These are phyloP conservation scores for Nycticebus coucang DNA, from an alignment of 2,113 vertebrate species.

Conservation along the genomic window DNA sequence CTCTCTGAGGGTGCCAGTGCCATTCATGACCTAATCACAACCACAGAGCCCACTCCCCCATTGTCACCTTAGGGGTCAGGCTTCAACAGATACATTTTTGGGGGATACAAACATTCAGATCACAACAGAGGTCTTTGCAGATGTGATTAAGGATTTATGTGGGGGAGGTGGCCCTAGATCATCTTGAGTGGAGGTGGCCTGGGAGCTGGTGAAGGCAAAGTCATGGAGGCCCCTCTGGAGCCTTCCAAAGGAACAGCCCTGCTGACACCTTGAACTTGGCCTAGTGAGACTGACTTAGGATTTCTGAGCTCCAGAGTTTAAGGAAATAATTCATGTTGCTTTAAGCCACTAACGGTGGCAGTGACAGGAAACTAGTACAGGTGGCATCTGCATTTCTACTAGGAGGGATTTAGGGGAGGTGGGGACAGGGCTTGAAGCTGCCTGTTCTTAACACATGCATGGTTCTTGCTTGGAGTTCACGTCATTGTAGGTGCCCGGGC, in stretches of 20 bases:
- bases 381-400: not conserved
- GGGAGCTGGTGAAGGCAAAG: not conserved
- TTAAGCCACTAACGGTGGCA: not conserved
- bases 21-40: not conserved
- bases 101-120: not conserved
- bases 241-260: too few relatives aligned
- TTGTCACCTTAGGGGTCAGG: not conserved
- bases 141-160: not conserved
- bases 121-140: not conserved
- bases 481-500: not conserved
- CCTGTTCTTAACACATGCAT: not conserved
- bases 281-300: not conserved
- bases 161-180: not conserved
- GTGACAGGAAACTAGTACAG: accelerated
- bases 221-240: not conserved
- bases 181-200: not conserved
- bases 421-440: not conserved
- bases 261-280: not conserved
- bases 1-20: not conserved
- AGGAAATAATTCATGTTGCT: too few relatives aligned
- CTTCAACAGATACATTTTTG: not conserved
- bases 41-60: not conserved
- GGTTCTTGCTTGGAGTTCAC: accelerated
- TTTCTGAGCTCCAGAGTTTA: not conserved
- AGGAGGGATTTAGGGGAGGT: not conserved